These are phyloP conservation scores for Diarsia dahlii DNA, from an alignment of 2,888 invertebrate species.

Conservation along the genomic window DNA sequence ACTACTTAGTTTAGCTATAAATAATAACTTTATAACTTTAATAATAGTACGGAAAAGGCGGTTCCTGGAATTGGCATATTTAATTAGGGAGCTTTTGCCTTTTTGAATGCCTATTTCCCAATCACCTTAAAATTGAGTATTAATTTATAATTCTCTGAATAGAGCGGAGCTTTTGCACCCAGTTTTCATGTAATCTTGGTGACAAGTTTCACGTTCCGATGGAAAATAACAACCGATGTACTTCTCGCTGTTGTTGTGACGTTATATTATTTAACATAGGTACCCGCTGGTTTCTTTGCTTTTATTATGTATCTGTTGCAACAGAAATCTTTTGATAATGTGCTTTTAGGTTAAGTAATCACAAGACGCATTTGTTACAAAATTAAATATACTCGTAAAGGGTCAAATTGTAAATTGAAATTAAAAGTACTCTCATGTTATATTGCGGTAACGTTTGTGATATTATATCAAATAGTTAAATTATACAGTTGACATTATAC, in stretches of 20 bases:
- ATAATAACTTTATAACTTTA: background rate
- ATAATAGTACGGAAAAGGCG: background rate
- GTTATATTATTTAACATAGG: background rate
- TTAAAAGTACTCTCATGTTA: too few species aligned
- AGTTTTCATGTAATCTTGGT: background rate
- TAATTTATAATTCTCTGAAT: background rate
- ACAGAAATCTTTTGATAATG: background rate
- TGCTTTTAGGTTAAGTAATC: too few species aligned
- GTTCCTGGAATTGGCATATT: background rate
- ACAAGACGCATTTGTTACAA: too few species aligned
- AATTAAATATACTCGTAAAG: too few species aligned
- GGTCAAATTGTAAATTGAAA: too few species aligned
- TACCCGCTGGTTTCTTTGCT: background rate
- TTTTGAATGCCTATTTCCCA: background rate
- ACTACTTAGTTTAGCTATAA: background rate
- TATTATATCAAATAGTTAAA: too few species aligned
- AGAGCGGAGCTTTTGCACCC: constrained; percentile 16
- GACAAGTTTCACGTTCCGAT: constrained; percentile 1
- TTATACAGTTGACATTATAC: background rate
- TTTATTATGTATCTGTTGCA: constrained; percentile 1
- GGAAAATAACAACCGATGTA: constrained; percentile 33
- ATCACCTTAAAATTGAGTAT: background rate
- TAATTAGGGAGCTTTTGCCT: background rate
- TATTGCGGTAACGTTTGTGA: too few species aligned
- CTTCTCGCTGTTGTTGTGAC: background rate